phyloP scores from a whole-genome alignment of 2,797 vertebrate genomes.

The Aeoliscus strigatus region DNA sequence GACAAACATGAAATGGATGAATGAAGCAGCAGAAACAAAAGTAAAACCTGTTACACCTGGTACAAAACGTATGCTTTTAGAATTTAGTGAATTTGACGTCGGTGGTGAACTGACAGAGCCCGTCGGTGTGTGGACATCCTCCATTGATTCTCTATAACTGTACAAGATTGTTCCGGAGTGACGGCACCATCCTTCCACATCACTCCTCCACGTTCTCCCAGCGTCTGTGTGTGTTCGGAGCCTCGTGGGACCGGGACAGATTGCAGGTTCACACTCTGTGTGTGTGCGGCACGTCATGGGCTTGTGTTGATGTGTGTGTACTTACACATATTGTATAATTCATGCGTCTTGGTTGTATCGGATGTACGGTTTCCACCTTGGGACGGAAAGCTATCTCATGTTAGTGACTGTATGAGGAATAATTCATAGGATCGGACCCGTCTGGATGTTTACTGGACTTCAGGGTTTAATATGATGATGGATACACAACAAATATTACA shows the following conservation, averaged over 20 bases:
- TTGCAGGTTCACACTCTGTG: constrained; percentile 5
- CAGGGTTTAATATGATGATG: constrained; percentile 10
- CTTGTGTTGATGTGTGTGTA: constrained; percentile 38
- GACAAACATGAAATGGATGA: no score
- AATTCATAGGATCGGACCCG: constrained; percentile 39
- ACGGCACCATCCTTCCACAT: constrained; percentile 26
- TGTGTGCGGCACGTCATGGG: constrained; percentile 7
- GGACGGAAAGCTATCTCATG: constrained; percentile 21
- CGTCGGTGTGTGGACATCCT: no score
- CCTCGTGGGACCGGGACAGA: constrained; percentile 32
- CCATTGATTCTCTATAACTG: no score
- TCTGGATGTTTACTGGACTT: constrained; percentile 22
- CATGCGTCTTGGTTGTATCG: constrained; percentile 20
- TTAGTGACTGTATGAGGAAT: constrained; percentile 39
- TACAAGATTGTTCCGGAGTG: no score
- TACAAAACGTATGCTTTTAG: no score
- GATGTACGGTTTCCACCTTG: constrained; percentile 22
- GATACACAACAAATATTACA: constrained; percentile 19
- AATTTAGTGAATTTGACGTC: no score
- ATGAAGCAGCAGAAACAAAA: no score
- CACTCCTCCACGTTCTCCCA: constrained; percentile 26
- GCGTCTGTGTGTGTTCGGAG: constrained; percentile 22
- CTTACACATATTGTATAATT: constrained; percentile 41
- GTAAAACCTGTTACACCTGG: no score
- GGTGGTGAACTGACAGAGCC: no score